Evolutionary conservation across 2,113 vertebrate genomes (phyloP), one percentile per base, ranked within the genome.

Genomic region (Caranx ignobilis): DNA sequence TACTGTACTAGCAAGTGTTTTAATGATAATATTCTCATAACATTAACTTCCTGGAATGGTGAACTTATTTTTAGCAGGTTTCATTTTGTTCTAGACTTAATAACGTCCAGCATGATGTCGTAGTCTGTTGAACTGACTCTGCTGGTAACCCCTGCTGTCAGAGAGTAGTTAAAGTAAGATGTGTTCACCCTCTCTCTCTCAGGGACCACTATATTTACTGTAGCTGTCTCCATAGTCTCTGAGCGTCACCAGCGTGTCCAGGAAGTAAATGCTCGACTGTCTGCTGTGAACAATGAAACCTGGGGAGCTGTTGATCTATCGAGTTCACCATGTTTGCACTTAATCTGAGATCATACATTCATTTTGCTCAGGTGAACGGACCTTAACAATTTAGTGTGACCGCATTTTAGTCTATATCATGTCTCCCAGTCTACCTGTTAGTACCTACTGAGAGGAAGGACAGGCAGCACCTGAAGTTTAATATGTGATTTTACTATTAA

Each of bases 311-410:
- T 71, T 81, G 39, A 82, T 83, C 64, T 80, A 62, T 85, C 74
- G 50, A 45, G 60, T 81, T 43, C 59, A 34, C 61, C 41, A 72
- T 54, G 26, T 91, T 88, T 89, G 78, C 76, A 32, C 47, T 83
- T 83, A 82, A 90, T 92, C 87, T 87, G 50, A 82, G 60, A 63
- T 65, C 52, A 87, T 55, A 31, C 35, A 84, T 82, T 84, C 13
- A 78, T 84, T 81, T 80, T 71, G 66, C n/a, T 78, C 63, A 47
- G 34, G 35, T 31, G 32, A 74, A 64, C 67, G 1, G 50, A 63
- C 26, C n/a, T 26, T 60, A 71, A 77, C 76, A 61, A 32, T 57
- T 54, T 11, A 39, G 50, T 32, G 11, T 4, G 2, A 65, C 43
- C 26, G 55, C 19, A 57, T 64, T 75, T 75, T 31, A 67, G 12